These are phyloP conservation scores for Pogonomyrmex barbatus DNA, from an alignment of 1,140 invertebrate species.

Conservation along the genomic window DNA sequence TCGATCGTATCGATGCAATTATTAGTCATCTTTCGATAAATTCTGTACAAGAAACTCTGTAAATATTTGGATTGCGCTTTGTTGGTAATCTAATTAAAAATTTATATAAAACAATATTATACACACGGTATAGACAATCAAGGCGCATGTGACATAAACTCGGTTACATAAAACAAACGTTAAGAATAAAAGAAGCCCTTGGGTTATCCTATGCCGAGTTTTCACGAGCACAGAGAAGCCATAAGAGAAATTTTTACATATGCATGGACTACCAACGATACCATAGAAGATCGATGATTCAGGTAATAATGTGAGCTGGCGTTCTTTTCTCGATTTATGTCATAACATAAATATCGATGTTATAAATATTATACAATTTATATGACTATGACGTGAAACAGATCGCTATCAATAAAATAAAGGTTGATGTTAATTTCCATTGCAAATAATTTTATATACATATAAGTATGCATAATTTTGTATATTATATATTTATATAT, in stretches of 20 bases:
- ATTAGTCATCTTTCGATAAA: slow-evolving; percentile 27
- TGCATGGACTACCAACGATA: slow-evolving; percentile 83
- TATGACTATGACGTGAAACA: background rate
- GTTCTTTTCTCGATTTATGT: slow-evolving; percentile 43
- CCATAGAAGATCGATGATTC: slow-evolving; percentile 77
- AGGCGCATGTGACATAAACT: slow-evolving; percentile 75
- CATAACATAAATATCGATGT: slow-evolving; percentile 63
- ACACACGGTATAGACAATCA: slow-evolving; percentile 74
- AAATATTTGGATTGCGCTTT: slow-evolving; percentile 67
- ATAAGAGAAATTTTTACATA: slow-evolving; percentile 81
- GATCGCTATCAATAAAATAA: background rate
- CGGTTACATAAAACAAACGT: slow-evolving; percentile 83
- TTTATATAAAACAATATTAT: slow-evolving; percentile 83
- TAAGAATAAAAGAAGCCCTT: slow-evolving; percentile 76
- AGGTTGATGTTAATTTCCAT: background rate
- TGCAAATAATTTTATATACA: background rate
- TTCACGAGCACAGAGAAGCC: slow-evolving; percentile 78
- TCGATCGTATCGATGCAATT: background rate
- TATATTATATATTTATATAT: background rate
- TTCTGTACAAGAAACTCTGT: slow-evolving; percentile 63
- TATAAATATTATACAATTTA: background rate
- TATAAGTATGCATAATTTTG: background rate
- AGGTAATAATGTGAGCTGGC: slow-evolving; percentile 16
- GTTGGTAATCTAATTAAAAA: slow-evolving; percentile 83
- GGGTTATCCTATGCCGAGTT: slow-evolving; percentile 64